Percentiles rank a stretch among this genome's conserved stretches.
phyloP scores from a whole-genome alignment of 1,140 invertebrate species.

The Catajapyx aquilonaris region DNA sequence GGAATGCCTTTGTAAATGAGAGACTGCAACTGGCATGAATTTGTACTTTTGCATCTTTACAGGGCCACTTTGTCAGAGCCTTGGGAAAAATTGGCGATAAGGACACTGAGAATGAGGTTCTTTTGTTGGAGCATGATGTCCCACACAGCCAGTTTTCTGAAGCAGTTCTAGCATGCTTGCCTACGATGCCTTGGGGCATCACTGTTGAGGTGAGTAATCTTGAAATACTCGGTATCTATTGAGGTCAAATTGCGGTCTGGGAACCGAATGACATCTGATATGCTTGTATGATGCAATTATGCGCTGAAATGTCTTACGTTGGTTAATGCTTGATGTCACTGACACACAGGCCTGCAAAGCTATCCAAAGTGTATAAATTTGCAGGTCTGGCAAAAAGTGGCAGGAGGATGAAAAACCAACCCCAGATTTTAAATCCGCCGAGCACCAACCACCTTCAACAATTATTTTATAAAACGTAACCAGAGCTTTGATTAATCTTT shows the following conservation, averaged over 20 bases:
- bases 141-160: slow-evolving; percentile 89
- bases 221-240: background rate
- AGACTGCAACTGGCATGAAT: too few species aligned
- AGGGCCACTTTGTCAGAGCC: slow-evolving; percentile 74
- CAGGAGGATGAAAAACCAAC: too few species aligned
- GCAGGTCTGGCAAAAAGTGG: too few species aligned
- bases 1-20: too few species aligned
- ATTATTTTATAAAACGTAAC: too few species aligned
- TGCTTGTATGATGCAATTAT: slow-evolving; percentile 5
- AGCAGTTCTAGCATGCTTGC: slow-evolving; percentile 78
- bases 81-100: slow-evolving; percentile 66
- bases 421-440: too few species aligned
- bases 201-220: slow-evolving; percentile 40
- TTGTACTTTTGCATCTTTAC: slow-evolving; percentile 10
- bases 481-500: too few species aligned
- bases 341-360: too few species aligned
- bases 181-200: slow-evolving; percentile 74
- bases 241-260: too few species aligned
- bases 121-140: slow-evolving; percentile 91
- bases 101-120: slow-evolving; percentile 83
- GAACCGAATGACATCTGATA: slow-evolving; percentile 1
- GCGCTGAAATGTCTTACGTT: background rate
- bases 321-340: slow-evolving; percentile 4
- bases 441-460: too few species aligned
- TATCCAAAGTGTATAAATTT: too few species aligned